A percentile compares a stretch with the other conserved stretches of the same genome.
Evolutionary conservation across 2,888 invertebrate genomes (phyloP).

Genomic region (Flexamia atlantica): DNA sequence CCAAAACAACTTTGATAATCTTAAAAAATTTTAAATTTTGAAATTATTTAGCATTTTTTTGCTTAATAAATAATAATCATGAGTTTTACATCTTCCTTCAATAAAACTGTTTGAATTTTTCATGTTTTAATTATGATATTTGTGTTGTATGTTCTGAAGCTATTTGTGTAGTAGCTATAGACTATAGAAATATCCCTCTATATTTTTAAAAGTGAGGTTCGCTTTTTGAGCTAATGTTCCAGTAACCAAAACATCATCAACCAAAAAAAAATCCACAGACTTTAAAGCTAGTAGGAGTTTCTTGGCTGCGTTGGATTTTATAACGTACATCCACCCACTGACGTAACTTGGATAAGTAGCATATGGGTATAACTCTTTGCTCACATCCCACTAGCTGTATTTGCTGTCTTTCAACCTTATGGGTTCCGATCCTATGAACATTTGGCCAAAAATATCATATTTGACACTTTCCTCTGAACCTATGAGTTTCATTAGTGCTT

Average conservation of each 20-base stretch:
- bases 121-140: too few species aligned
- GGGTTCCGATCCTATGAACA: conserved; percentile 81
- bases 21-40: too few species aligned
- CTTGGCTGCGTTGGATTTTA: conserved; percentile 81
- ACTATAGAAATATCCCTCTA: too few species aligned
- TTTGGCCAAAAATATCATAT: conserved; percentile 81
- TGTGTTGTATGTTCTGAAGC: too few species aligned
- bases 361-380: conserved; percentile 80
- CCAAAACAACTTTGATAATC: too few species aligned
- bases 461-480: conserved; percentile 52
- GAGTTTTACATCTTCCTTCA: too few species aligned
- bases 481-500: conserved; percentile 77
- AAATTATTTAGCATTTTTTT: too few species aligned
- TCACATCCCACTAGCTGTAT: conserved; percentile 90
- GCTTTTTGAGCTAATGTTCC: conserved; percentile 83
- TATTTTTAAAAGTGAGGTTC: conserved; percentile 78
- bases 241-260: conserved; percentile 93
- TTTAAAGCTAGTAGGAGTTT: conserved; percentile 78
- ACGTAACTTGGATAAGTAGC: conserved; percentile 85
- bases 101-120: too few species aligned
- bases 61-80: too few species aligned
- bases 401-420: conserved; percentile 81
- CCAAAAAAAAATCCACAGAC: conserved; percentile 88
- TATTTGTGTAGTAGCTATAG: too few species aligned
- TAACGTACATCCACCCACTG: conserved; percentile 91